Percentiles rank a stretch among this genome's conserved stretches.
Evolutionary conservation across 2,113 vertebrate species (phyloP).

Genomic region (Anguilla rostrata): DNA sequence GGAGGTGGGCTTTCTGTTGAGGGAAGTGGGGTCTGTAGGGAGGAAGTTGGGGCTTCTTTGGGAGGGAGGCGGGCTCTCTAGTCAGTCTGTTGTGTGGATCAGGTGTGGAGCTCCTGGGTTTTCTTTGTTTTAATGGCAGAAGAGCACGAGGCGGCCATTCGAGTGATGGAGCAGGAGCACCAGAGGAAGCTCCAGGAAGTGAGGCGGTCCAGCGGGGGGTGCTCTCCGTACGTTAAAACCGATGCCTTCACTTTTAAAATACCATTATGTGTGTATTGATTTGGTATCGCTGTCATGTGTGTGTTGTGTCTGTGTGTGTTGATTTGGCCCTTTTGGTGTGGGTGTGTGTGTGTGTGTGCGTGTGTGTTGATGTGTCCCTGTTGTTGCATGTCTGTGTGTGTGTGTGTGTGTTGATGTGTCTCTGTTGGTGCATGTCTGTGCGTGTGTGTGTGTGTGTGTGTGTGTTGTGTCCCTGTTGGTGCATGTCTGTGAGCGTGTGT

Average conservation of each 20-base stretch:
- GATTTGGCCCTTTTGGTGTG: no score
- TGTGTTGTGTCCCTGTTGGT: no score
- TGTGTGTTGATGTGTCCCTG: neutral
- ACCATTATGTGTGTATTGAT: no score
- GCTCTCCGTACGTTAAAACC: constrained; percentile 51
- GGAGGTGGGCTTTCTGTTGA: neutral
- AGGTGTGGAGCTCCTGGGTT: neutral
- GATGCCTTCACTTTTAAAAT: neutral
- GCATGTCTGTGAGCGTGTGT: neutral
- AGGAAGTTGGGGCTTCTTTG: neutral
- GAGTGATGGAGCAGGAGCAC: constrained; percentile 52
- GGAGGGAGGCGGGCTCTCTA: neutral
- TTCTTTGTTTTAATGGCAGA: constrained; percentile 45
- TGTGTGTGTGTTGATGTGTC: neutral
- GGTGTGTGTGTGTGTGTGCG: neutral
- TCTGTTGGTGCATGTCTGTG: neutral
- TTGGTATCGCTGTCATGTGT: no score
- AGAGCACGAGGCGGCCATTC: constrained; percentile 57
- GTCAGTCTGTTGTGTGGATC: constrained; percentile 1
- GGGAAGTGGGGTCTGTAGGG: neutral
- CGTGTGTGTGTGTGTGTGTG: neutral
- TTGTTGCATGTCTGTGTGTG: neutral
- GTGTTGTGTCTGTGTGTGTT: no score
- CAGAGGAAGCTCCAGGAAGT: constrained; percentile 52
- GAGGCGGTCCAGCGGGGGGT: constrained; percentile 41